Conservation (phyloP, 1,140 invertebrate species). For the Zaprionus capensis region DNA sequence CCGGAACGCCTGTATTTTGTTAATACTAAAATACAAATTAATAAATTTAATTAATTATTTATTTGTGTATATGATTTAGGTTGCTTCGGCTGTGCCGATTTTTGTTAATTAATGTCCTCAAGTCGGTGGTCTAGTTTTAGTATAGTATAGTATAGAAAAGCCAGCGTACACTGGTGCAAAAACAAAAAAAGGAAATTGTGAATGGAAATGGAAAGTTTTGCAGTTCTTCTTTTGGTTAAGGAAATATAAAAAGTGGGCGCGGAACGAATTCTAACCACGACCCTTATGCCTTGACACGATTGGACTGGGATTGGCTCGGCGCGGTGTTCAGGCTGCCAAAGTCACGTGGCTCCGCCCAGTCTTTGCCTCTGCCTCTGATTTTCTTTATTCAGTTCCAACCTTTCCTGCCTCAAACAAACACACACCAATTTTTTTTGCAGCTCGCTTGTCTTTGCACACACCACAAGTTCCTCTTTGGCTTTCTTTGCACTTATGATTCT, state of each 20-base stretch:
- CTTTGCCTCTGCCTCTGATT: conserved; percentile 29
- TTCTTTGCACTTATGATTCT: conserved; percentile 42
- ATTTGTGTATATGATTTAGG: too few relatives aligned
- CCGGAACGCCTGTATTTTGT: too few relatives aligned
- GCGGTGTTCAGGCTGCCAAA: conserved; percentile 26
- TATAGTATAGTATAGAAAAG: background rate
- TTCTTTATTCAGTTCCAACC: conserved; percentile 46
- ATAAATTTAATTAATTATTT: too few relatives aligned
- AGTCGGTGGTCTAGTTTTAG: too few relatives aligned
- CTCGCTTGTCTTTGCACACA: conserved; percentile 32
- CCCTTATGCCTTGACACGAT: conserved; percentile 23
- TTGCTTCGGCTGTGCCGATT: too few relatives aligned
- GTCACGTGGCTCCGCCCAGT: conserved; percentile 66
- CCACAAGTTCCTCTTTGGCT: conserved; percentile 27
- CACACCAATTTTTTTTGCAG: conserved; percentile 53
- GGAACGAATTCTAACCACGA: conserved; percentile 31
- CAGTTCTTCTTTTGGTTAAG: conserved; percentile 24
- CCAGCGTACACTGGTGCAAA: conserved; percentile 4
- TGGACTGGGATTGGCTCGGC: conserved; percentile 65
- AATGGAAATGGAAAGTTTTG: conserved; percentile 51
- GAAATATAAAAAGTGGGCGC: conserved; percentile 18
- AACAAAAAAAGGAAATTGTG: conserved; percentile 15
- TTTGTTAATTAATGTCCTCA: too few relatives aligned
- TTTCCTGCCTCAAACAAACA: conserved; percentile 59
- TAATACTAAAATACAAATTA: too few relatives aligned